Evolutionary conservation across 2,888 invertebrate species (phyloP).

Genomic region (Cinara cedri): DNA sequence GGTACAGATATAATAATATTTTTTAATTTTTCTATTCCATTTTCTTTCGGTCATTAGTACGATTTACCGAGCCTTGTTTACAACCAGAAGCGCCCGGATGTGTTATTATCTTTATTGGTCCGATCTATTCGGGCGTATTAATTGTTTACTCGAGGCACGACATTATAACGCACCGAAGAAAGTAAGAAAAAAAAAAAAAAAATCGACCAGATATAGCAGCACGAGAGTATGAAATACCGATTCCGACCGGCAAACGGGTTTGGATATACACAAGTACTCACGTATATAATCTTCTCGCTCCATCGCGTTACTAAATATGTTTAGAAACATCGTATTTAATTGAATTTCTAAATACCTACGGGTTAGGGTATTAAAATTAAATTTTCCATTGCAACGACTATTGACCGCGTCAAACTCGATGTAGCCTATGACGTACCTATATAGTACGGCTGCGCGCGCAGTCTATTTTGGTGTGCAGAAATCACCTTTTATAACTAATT

Average conservation of each 20-base stretch:
- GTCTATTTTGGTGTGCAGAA: neutral
- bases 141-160: neutral
- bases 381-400: neutral
- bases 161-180: slow-evolving; percentile 3
- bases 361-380: slow-evolving; percentile 28
- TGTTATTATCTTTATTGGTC: neutral
- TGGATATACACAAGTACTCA: neutral
- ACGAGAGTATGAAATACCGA: neutral
- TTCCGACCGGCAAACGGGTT: slow-evolving; percentile 1
- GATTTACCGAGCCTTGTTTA: neutral
- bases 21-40: too few relatives aligned
- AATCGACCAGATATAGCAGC: neutral
- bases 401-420: too few relatives aligned
- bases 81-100: neutral
- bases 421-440: too few relatives aligned
- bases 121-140: neutral
- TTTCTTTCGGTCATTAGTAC: neutral
- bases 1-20: slow-evolving; percentile 29
- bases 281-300: neutral
- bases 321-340: neutral
- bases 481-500: too few relatives aligned
- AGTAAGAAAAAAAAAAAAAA: too few relatives aligned
- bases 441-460: neutral
- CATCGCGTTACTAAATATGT: neutral
- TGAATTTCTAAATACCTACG: slow-evolving; percentile 34